Evolutionary conservation across 1,140 invertebrate genomes (phyloP), one percentile per base, ranked within the genome.

Genomic region (Holotrichia oblita): DNA sequence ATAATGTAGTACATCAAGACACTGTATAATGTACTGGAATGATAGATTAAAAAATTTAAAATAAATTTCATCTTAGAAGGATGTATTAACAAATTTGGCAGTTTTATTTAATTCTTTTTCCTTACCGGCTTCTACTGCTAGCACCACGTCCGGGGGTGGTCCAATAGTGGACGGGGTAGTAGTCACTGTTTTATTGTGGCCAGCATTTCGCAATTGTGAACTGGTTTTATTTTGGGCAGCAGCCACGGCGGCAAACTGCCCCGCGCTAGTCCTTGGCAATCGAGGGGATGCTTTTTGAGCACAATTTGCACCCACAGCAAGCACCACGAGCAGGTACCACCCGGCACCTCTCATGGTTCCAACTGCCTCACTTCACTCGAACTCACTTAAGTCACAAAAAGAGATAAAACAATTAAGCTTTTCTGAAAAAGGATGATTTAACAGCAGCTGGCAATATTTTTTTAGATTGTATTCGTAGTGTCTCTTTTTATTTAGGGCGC

Each of bases 231-330:
- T 86, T 55, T 85, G 84, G 0, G 85, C 84, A 40, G 84, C 84
- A 12, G 84, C 85, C 34, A 83, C 83, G 6, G 85, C 85, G 9
- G 85, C 85, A 40, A 86, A 78, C 74, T 86, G 85, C 22, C 84
- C 86, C 22, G 86, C 86, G 81, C 85, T 86, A 72, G 86, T 87
- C 75, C 86, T 83, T 12, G 86, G 86, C 55, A 87, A 79, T n/a
- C 85, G 64, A 22, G 84, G 81, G 0, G 84, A 82, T 64, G 82
- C 79, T 22, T 80, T 84, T 40, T 75, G 42, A n/a, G 75, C 81
- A 80, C 79, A 77, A 40, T 40, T 72, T 22, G 80, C 72, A 78
- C 73, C 44, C 20, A 42, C 76, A 48, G 59, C 61, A 14, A 79
- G 27, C 78, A 80, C 82, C 78, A 82, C 82, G 81, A 83, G 79